phyloP scores from a whole-genome alignment of 2,113 vertebrate species.

The Dendropsophus ebraccatus region DNA sequence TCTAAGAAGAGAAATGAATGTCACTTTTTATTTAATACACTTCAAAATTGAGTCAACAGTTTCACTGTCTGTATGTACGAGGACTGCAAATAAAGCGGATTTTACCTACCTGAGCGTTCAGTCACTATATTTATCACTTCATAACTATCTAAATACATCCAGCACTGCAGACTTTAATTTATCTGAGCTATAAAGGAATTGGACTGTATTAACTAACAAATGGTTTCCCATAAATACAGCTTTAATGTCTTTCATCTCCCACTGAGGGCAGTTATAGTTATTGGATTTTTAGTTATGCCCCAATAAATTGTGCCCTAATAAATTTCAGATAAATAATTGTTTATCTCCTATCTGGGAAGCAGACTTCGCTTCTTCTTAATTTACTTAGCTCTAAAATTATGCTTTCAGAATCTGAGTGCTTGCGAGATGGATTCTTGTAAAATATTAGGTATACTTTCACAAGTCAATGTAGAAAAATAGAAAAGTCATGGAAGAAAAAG shows the following conservation, averaged over 20 bases:
- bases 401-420: background rate
- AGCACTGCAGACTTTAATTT: background rate
- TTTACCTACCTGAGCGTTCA: background rate
- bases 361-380: background rate
- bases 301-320: constrained; percentile 10
- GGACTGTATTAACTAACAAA: constrained; percentile 23
- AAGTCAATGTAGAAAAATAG: background rate
- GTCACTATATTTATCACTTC: constrained; percentile 28
- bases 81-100: constrained; percentile 24
- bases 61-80: background rate
- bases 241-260: background rate
- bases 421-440: background rate
- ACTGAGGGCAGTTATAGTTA: background rate
- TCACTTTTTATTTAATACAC: background rate
- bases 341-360: background rate
- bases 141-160: constrained; percentile 2
- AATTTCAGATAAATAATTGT: constrained; percentile 20
- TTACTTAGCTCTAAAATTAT: background rate
- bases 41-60: constrained; percentile 12
- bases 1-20: constrained; percentile 69
- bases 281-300: background rate
- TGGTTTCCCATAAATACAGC: constrained; percentile 15
- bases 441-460: background rate
- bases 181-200: constrained; percentile 18
- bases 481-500: no score